A percentile compares a stretch with the other conserved stretches of the same genome.
phyloP scores from a whole-genome alignment of 1,140 invertebrate species.

The Drosophila lowei region DNA sequence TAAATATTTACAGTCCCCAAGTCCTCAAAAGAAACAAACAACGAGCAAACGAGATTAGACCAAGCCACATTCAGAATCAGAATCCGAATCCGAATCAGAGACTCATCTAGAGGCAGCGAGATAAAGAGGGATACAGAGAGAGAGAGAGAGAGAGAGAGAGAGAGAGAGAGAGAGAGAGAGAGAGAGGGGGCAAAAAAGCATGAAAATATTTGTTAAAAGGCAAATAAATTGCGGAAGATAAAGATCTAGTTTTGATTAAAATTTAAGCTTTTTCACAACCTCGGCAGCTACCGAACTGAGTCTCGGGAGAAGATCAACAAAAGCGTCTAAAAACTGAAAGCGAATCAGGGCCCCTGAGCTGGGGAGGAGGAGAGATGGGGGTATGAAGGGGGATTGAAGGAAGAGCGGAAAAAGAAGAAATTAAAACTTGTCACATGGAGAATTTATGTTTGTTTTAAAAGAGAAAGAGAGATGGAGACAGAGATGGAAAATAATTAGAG shows the following conservation, averaged over 20 bases:
- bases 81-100: too few species aligned
- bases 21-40: background rate
- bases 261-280: conserved; percentile 82
- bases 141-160: conserved; percentile 40
- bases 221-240: conserved; percentile 77
- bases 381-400: background rate
- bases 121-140: conserved; percentile 5
- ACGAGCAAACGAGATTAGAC: conserved; percentile 20
- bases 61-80: conserved; percentile 7
- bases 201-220: conserved; percentile 77
- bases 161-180: conserved; percentile 58
- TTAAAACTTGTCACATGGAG: conserved; percentile 69
- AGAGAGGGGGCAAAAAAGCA: conserved; percentile 47
- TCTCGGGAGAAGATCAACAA: conserved; percentile 11
- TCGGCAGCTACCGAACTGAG: conserved; percentile 66
- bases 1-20: conserved; percentile 68
- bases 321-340: conserved; percentile 2
- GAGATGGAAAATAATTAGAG: conserved; percentile 70
- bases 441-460: conserved; percentile 69
- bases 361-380: background rate
- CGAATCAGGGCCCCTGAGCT: conserved; percentile 4
- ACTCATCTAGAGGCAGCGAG: conserved; percentile 3
- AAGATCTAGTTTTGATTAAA: conserved; percentile 81
- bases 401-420: conserved; percentile 51
- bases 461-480: conserved; percentile 28